Evolutionary conservation across 2,888 invertebrate species (phyloP), one percentile per base, ranked within the genome.

Genomic region (Cremastinae sp.): DNA sequence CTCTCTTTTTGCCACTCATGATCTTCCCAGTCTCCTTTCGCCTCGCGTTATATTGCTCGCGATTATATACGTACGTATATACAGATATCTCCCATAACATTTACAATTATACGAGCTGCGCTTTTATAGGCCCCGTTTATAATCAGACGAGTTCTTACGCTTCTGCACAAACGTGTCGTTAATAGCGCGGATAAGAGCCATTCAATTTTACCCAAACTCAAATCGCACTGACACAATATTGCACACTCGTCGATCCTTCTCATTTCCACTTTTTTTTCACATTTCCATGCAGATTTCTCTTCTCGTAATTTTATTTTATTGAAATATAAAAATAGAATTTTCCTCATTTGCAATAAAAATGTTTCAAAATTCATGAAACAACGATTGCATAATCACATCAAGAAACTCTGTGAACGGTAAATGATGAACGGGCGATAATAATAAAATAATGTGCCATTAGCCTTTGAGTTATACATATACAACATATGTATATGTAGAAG

Each of bases 31-130:
- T 28, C 37, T 28, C 28, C 47, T 64, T 12, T 39, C 56, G 43
- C 51, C 16, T 16, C 45, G 7, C 62, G 59, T 68, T 65, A 51
- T 68, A 37, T 62, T n/a, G 62, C 56, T 55, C 56, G 20, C 28
- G 16, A 4, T 3, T 47, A 18, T n/a, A 8, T 8, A 41, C 8
- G 20, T 41, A 61, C 37, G 20, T 12, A 20, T 0, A 37, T 28
- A 65, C n/a, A 41, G 12, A 43, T 28, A 55, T n/a, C n/a, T n/a
- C 22, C 14, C 4, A 35, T 53, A 37, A 18, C 18, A 18, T 37
- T 74, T 62, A 68, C 68, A 62, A 56, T 74, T 68, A 68, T 62
- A 68, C 61, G 68, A 74, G 61, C 55, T 16, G 74, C 47, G 61
- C 66, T 66, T 74, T 68, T 74, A 68, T 56, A 41, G 49, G 8